Percentiles rank a stretch among this genome's conserved stretches.
These are phyloP conservation scores for Elgaria multicarinata DNA, from an alignment of 2,113 vertebrate genomes.

Conservation along the genomic window DNA sequence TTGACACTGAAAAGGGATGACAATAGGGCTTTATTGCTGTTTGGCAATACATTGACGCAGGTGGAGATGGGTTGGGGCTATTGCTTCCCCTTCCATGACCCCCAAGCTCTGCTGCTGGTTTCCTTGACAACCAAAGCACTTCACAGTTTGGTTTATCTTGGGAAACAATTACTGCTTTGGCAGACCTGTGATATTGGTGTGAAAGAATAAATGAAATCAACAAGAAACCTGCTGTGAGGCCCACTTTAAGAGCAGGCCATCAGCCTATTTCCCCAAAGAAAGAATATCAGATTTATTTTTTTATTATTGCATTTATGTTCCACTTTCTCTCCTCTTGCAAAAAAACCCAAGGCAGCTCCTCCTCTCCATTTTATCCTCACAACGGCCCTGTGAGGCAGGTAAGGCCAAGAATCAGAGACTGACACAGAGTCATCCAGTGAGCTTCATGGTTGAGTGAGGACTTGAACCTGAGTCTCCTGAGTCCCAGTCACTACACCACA, in stretches of 20 bases:
- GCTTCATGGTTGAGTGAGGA: too few relatives aligned
- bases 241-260: not conserved
- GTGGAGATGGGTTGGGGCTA: not conserved
- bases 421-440: too few relatives aligned
- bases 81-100: not conserved
- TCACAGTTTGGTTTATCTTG: slow-evolving; percentile 1
- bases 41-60: slow-evolving; percentile 18
- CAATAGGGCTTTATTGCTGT: not conserved
- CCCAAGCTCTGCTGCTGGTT: slow-evolving; percentile 4
- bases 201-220: not conserved
- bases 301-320: too few relatives aligned
- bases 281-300: not conserved
- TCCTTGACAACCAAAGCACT: slow-evolving; percentile 13
- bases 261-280: not conserved
- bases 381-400: too few relatives aligned
- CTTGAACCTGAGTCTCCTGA: too few relatives aligned
- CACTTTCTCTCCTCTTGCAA: too few relatives aligned
- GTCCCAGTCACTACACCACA: too few relatives aligned
- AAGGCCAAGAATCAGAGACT: too few relatives aligned
- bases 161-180: not conserved
- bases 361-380: too few relatives aligned
- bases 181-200: not conserved
- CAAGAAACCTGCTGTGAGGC: not conserved
- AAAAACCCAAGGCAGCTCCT: too few relatives aligned
- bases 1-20: not conserved